Conservation (phyloP, 1,140 invertebrate species). For the Calephelis virginiensis region DNA sequence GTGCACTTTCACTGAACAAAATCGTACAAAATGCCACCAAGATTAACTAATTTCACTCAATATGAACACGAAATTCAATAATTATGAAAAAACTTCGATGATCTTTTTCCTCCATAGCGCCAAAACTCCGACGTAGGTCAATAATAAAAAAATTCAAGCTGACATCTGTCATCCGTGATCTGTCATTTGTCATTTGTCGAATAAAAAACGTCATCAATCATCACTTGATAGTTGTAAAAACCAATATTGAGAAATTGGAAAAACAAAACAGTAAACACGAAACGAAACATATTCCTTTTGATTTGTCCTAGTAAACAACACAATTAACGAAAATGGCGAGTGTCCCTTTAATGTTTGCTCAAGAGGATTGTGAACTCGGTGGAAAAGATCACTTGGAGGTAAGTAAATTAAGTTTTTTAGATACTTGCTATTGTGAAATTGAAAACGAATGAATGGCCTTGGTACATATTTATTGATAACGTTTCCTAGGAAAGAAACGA, state of each 20-base stretch:
- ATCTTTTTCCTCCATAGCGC: too few species aligned
- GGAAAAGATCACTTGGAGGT: constrained; percentile 80
- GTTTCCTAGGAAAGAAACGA: not conserved
- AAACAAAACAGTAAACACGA: not conserved
- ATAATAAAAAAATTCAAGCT: not conserved
- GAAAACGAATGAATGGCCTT: constrained; percentile 6
- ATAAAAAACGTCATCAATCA: not conserved
- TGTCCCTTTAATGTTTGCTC: constrained; percentile 77
- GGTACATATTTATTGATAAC: constrained; percentile 7
- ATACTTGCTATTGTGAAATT: constrained; percentile 8
- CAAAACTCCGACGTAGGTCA: too few species aligned
- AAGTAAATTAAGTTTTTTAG: constrained; percentile 26
- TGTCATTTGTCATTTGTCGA: not conserved
- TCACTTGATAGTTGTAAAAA: not conserved
- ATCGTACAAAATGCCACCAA: too few species aligned
- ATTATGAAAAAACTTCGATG: too few species aligned
- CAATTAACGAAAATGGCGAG: constrained; percentile 52
- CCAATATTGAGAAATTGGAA: not conserved
- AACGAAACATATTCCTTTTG: not conserved
- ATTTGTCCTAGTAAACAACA: constrained; percentile 8
- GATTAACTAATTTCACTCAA: too few species aligned
- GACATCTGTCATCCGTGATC: too few species aligned
- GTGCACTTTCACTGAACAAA: too few species aligned
- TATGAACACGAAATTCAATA: too few species aligned
- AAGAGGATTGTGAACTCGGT: constrained; percentile 81